These are phyloP conservation scores for Doryteuthis pealeii DNA, from an alignment of 1,140 invertebrate genomes.

Conservation along the genomic window DNA sequence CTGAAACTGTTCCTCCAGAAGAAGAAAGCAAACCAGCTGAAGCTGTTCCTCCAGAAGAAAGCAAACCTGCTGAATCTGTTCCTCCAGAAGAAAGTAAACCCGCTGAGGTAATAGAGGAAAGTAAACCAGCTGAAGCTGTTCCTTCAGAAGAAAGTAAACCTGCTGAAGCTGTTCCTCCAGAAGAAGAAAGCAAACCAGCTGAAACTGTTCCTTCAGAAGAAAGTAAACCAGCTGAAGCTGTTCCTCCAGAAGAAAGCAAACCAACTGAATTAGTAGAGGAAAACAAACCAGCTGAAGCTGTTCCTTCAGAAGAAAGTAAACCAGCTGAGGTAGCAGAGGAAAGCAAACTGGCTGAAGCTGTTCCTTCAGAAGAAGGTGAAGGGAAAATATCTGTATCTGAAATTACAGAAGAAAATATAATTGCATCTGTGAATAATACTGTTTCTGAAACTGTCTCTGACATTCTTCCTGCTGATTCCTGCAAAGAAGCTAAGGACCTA, in stretches of 20 bases:
- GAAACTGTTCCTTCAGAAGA: neutral
- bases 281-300: no score
- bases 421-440: no score
- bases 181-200: neutral
- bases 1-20: no score
- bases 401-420: no score
- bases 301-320: no score
- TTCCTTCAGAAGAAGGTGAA: no score
- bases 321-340: no score
- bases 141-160: neutral
- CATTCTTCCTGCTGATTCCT: no score
- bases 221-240: neutral
- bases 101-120: neutral
- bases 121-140: neutral
- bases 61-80: neutral
- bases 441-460: no score
- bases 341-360: no score
- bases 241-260: neutral
- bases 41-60: neutral
- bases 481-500: no score
- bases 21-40: neutral
- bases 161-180: neutral
- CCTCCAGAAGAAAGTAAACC: neutral
- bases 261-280: neutral
- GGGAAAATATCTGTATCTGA: no score